These are phyloP conservation scores for Fragum fragum DNA, from an alignment of 2,888 invertebrate genomes.

Conservation along the genomic window DNA sequence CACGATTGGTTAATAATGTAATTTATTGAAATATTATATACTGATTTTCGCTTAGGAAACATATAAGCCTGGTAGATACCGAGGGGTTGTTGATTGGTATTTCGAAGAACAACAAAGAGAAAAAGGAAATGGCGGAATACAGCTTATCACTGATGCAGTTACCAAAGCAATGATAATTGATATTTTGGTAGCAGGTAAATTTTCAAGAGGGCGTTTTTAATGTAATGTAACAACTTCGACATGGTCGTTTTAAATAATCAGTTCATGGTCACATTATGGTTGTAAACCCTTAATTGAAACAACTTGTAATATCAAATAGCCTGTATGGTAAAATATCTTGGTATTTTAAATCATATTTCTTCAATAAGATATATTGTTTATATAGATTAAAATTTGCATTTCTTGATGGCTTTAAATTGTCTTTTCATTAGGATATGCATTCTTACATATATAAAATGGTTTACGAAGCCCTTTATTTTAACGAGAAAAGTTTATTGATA, in stretches of 20 bases:
- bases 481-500: not conserved
- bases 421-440: not conserved
- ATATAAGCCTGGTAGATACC: not conserved
- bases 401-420: not conserved
- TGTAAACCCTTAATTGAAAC: too few species aligned
- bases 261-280: too few species aligned
- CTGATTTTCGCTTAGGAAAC: not conserved
- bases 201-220: not conserved
- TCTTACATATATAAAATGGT: not conserved
- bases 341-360: too few species aligned
- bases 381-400: too few species aligned
- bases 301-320: too few species aligned
- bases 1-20: not conserved
- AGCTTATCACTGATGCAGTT: not conserved
- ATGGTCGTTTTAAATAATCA: too few species aligned
- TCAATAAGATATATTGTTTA: too few species aligned
- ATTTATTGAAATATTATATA: not conserved
- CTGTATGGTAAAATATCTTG: too few species aligned
- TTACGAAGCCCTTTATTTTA: not conserved
- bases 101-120: not conserved
- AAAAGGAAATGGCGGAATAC: not conserved
- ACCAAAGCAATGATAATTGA: not conserved
- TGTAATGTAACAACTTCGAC: too few species aligned
- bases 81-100: not conserved
- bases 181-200: not conserved